Percentiles rank a stretch among this genome's conserved stretches.
Evolutionary conservation across 2,113 vertebrate genomes (phyloP).

Genomic region (Pleuronectes platessa): DNA sequence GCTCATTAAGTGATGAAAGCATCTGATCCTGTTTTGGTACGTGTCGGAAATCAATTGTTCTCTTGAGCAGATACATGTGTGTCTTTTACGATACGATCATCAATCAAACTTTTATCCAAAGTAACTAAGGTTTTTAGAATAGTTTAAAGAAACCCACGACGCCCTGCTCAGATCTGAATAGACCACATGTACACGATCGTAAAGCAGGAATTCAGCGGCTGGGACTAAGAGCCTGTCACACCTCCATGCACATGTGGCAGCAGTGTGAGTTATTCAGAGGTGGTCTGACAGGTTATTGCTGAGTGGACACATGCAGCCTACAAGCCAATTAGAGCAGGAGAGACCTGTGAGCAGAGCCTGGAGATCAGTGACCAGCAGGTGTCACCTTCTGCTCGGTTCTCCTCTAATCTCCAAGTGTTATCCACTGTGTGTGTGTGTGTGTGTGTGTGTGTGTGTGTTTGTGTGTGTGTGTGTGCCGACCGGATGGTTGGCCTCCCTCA

Average conservation of each 20-base stretch:
- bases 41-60: no score
- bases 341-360: background rate
- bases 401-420: conserved; percentile 19
- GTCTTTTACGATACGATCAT: no score
- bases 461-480: conserved; percentile 33
- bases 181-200: conserved; percentile 20
- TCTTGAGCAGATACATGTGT: no score
- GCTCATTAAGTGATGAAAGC: no score
- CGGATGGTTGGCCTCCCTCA: conserved; percentile 64
- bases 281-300: background rate
- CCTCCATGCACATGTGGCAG: conserved; percentile 41
- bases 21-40: no score
- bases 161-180: conserved; percentile 3
- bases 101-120: no score
- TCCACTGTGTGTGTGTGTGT: conserved; percentile 25
- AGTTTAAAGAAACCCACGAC: background rate
- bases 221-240: conserved; percentile 16
- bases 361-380: conserved; percentile 13
- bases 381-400: conserved; percentile 5
- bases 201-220: conserved; percentile 40
- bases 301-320: background rate
- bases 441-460: conserved; percentile 26
- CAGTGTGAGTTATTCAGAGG: conserved; percentile 27
- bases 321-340: conserved; percentile 22
- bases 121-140: no score